Percentiles rank a stretch among this genome's conserved stretches.
phyloP scores from a whole-genome alignment of 2,113 vertebrate genomes.

The Uria lomvia region DNA sequence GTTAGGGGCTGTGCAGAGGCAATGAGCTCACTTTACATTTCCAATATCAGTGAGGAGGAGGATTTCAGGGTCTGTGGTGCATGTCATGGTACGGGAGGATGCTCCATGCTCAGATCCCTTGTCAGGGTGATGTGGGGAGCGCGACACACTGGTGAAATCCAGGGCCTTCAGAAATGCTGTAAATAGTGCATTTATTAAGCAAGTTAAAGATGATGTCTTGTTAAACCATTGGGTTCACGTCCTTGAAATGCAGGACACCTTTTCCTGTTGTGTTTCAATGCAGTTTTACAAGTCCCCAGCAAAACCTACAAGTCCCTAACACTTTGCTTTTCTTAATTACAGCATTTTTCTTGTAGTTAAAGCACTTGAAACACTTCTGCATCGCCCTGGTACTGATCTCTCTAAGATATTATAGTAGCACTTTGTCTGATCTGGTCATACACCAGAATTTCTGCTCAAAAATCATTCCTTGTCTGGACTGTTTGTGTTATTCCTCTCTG shows the following conservation, averaged over 20 bases:
- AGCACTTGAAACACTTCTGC: not conserved
- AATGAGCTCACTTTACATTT: constrained; percentile 20
- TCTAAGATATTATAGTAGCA: not conserved
- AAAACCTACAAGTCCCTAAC: not conserved
- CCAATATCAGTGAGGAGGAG: not conserved
- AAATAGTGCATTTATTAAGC: not conserved
- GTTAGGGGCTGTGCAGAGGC: not conserved
- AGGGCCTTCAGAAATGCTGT: not conserved
- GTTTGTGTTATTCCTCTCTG: not conserved
- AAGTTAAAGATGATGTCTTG: not conserved
- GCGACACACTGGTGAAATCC: not conserved
- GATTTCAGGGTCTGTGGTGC: not conserved
- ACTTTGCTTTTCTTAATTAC: not conserved
- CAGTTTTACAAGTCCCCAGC: not conserved
- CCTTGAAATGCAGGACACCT: not conserved
- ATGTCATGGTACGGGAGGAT: too few relatives aligned
- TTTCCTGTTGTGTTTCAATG: not conserved
- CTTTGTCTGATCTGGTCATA: not conserved
- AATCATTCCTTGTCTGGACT: not conserved
- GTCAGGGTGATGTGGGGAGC: not conserved
- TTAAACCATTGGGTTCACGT: not conserved
- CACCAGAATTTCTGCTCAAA: not conserved
- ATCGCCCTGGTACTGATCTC: not conserved
- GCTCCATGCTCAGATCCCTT: not conserved
- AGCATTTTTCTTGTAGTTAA: not conserved